Conservation (phyloP, 2,113 vertebrate genomes). For the Mixornis gularis region DNA sequence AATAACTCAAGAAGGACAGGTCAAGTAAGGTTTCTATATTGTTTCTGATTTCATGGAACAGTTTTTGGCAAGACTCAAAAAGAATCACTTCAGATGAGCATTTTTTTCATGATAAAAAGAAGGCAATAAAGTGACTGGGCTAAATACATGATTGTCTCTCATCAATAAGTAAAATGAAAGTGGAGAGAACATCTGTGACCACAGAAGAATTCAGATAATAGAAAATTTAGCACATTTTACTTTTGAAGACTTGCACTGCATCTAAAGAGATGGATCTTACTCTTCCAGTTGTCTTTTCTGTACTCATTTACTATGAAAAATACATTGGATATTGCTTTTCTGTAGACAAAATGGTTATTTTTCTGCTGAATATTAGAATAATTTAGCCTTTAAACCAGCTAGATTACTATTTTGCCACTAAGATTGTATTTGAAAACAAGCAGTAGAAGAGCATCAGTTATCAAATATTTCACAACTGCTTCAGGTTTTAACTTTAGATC, state of each 20-base stretch:
- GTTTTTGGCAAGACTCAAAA: neutral
- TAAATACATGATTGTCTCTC: neutral
- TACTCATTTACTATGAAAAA: neutral
- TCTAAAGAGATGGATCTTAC: neutral
- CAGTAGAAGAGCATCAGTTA: neutral
- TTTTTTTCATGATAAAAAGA: neutral
- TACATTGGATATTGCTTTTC: neutral
- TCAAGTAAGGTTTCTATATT: neutral
- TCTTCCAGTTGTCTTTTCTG: neutral
- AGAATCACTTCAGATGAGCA: neutral
- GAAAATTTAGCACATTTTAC: neutral
- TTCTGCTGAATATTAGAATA: neutral
- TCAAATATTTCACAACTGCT: neutral
- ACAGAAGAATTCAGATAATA: conserved; percentile 4
- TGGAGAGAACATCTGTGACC: conserved; percentile 2
- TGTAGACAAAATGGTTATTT: neutral
- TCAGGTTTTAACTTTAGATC: neutral
- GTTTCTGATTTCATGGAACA: neutral
- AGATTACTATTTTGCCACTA: neutral
- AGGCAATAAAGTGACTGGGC: neutral
- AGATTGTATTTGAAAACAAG: neutral
- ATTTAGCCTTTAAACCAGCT: neutral
- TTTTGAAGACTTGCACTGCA: neutral
- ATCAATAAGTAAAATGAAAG: conserved; percentile 11
- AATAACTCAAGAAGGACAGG: neutral